Evolutionary conservation across 2,797 vertebrate genomes (phyloP), one percentile per base, ranked within the genome.

Genomic region (Gymnocypris eckloni): DNA sequence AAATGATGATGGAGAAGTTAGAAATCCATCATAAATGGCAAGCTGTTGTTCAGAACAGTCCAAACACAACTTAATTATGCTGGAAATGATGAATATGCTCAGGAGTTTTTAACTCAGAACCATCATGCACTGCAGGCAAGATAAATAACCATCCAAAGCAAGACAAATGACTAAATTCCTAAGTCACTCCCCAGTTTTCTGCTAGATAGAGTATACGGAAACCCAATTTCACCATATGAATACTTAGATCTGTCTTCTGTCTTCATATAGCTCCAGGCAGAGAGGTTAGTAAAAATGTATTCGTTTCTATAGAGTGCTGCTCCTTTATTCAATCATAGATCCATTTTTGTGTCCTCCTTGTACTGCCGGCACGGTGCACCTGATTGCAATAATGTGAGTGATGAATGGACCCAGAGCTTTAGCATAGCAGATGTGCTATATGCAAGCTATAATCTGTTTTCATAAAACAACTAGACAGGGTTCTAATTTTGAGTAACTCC

Each of bases 341-440:
- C 86, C 88, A 88, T 90, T 91, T 86, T 92, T 90, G 91, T 43
- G 41, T 80, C 52, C 28, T 79, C 66, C 59, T 78, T 50, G 91
- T 92, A 92, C 91, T 93, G 89, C 90, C 61, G 69, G 87, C 25
- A 82, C 87, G 77, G 45, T 85, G 90, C 89, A 93, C 90, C 90
- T 93, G 93, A 94, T 93, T 93, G 92, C 92, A 94, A 92, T 92
- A 94, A 93, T 81, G 83, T 61, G 82, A 54, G 85, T 94, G 94
- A 95, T 93, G 90, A 91, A 94, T 93, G 92, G 90, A 78, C 84
- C 80, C 82, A 39, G 87, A 52, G 86, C 50, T 33, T 83, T 52
- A 79, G 86, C 82, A 83, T 85, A 93, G 91, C 92, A 93, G 92
- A 91, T 93, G 92, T 84, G 87, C 92, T 91, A 87, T 85, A 90